Conservation (phyloP, 2,888 invertebrate species). For the Suillia variegata region DNA sequence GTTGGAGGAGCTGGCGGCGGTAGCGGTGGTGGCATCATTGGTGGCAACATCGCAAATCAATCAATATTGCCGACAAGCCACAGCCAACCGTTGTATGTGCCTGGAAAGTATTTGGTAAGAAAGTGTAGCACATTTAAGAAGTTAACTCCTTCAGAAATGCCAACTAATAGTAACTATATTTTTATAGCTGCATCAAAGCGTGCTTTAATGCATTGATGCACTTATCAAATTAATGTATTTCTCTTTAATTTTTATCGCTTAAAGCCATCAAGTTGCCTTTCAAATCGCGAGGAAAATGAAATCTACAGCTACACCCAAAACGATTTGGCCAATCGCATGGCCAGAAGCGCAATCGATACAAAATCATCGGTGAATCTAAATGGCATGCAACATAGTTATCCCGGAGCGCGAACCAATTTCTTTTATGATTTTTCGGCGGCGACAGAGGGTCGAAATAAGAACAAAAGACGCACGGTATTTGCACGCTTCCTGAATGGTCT, state of each 20-base stretch:
- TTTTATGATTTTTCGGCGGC: conserved; percentile 62
- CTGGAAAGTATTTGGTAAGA: conserved; percentile 90
- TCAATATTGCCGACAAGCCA: conserved; percentile 76
- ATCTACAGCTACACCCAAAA: conserved; percentile 89
- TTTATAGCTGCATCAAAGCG: conserved; percentile 18
- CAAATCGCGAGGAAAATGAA: conserved; percentile 89
- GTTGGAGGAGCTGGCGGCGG: conserved; percentile 23
- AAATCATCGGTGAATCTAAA: conserved; percentile 67
- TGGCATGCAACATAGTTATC: conserved; percentile 60
- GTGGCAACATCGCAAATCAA: conserved; percentile 53
- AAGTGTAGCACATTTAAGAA: no score
- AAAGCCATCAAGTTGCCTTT: conserved; percentile 88
- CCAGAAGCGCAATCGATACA: conserved; percentile 63
- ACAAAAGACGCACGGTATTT: conserved; percentile 59
- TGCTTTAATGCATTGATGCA: conserved; percentile 20
- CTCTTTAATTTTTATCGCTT: conserved; percentile 24
- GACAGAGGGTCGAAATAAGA: conserved; percentile 59
- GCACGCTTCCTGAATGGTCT: conserved; percentile 59
- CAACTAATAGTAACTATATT: conserved; percentile 2
- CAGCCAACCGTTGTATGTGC: conserved; percentile 86
- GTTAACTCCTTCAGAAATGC: conserved; percentile 2
- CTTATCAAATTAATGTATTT: conserved; percentile 1
- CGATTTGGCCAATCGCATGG: conserved; percentile 80
- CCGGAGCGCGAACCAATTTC: conserved; percentile 58
- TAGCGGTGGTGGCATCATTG: conserved; percentile 30